Evolutionary conservation across 2,113 vertebrate genomes (phyloP).

Genomic region (Oceanodroma tethys): DNA sequence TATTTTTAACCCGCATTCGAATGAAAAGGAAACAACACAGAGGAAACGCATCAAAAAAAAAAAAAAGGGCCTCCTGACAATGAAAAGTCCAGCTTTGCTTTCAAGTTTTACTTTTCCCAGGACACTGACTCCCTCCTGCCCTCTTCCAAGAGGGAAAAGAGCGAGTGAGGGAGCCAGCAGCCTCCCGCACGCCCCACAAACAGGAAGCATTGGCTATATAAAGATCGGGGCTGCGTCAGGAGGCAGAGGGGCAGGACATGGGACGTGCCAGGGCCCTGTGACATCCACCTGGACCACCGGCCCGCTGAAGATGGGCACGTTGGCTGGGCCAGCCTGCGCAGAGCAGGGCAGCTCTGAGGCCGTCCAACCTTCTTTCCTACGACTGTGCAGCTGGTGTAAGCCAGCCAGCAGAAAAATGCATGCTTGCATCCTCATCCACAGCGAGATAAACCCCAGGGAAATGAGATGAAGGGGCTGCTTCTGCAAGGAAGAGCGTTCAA

Average conservation of each 20-base stretch:
- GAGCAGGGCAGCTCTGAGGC: not conserved
- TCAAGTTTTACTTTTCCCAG: conserved; percentile 68
- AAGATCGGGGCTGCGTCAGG: not conserved
- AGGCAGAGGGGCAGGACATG: not conserved
- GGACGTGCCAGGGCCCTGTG: not conserved
- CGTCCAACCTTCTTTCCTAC: fast-evolving
- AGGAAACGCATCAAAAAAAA: conserved; percentile 45
- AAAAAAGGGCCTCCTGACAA: conserved; percentile 1
- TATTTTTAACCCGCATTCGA: conserved; percentile 45
- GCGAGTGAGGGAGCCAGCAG: not conserved
- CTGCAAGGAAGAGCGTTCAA: not conserved
- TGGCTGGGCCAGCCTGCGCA: not conserved
- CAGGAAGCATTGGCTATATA: conserved; percentile 1
- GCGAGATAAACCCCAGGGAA: no score
- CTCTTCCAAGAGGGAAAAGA: not conserved
- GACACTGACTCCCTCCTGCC: conserved; percentile 23
- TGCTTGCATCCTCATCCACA: not conserved
- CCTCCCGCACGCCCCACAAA: not conserved
- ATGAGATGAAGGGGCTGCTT: not conserved
- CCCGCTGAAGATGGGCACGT: not conserved
- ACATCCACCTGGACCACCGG: not conserved
- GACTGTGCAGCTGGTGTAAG: fast-evolving
- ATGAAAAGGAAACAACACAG: conserved; percentile 39
- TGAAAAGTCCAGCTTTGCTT: not conserved
- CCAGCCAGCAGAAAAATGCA: not conserved